Evolutionary conservation across 2,888 invertebrate genomes (phyloP).

Genomic region (Bibio marci): DNA sequence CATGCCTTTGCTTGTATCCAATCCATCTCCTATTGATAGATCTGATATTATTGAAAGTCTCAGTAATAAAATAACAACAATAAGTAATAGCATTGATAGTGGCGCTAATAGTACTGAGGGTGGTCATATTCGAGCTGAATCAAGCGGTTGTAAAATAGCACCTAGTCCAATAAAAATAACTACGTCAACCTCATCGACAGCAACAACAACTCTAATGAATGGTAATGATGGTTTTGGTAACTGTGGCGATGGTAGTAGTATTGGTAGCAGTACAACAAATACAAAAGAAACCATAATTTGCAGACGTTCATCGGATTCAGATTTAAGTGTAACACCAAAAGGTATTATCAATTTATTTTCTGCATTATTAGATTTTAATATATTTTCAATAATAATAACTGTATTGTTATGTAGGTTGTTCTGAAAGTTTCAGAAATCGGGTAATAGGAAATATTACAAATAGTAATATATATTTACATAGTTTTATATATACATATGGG

Average conservation of each 20-base stretch:
- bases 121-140: constrained; percentile 36
- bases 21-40: constrained; percentile 16
- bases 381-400: too few relatives aligned
- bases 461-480: too few relatives aligned
- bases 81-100: constrained; percentile 15
- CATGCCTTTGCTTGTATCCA: constrained; percentile 30
- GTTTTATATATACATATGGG: too few relatives aligned
- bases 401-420: too few relatives aligned
- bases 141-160: constrained; percentile 35
- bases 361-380: too few relatives aligned
- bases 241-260: constrained; percentile 11
- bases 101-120: constrained; percentile 6
- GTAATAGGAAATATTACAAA: too few relatives aligned
- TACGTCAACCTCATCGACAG: constrained; percentile 10
- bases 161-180: constrained; percentile 37
- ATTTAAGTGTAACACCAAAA: constrained; percentile 83
- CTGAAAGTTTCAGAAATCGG: too few relatives aligned
- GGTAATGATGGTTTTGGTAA: constrained; percentile 15
- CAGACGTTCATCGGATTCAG: constrained; percentile 82
- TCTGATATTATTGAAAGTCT: constrained; percentile 12
- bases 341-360: too few relatives aligned
- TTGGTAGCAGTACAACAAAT: constrained; percentile 25
- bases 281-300: constrained; percentile 38
- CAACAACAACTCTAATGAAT: constrained; percentile 21
- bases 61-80: constrained; percentile 24